Evolutionary conservation across 1,140 invertebrate genomes (phyloP).

Genomic region (Drosophila kepulauana): DNA sequence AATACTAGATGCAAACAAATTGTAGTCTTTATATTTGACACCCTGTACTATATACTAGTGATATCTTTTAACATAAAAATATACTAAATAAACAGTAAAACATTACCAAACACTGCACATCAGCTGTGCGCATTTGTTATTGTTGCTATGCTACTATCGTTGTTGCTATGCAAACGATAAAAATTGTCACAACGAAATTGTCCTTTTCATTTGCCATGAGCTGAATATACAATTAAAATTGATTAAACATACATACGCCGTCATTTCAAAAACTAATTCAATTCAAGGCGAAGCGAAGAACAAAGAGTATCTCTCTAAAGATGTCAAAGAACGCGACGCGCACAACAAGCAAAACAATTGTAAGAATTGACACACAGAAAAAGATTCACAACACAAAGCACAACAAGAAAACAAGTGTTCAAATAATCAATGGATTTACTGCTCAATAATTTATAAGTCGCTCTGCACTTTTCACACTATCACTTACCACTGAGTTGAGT

Average conservation of each 20-base stretch:
- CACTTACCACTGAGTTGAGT: slow-evolving; percentile 1
- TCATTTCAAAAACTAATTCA: slow-evolving; percentile 7
- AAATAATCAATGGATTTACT: slow-evolving; percentile 49
- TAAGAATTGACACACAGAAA: slow-evolving; percentile 36
- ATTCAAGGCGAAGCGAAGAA: neutral
- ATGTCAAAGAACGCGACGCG: slow-evolving; percentile 63
- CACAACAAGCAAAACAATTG: slow-evolving; percentile 51
- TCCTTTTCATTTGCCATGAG: slow-evolving; percentile 26
- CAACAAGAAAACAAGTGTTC: slow-evolving; percentile 1
- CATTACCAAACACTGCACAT: slow-evolving; percentile 30
- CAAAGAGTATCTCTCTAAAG: slow-evolving; percentile 4
- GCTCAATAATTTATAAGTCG: neutral
- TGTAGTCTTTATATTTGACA: neutral
- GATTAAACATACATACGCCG: slow-evolving; percentile 57
- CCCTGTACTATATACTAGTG: no score
- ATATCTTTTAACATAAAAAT: no score
- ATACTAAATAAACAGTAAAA: no score
- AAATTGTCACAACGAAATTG: slow-evolving; percentile 63
- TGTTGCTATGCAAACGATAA: slow-evolving; percentile 61
- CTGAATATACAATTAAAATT: slow-evolving; percentile 58
- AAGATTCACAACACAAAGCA: slow-evolving; percentile 7
- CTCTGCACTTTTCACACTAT: slow-evolving; percentile 16
- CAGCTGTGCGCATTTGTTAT: slow-evolving; percentile 62
- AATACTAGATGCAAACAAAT: neutral
- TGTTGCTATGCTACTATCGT: slow-evolving; percentile 49